A percentile compares a stretch with the other conserved stretches of the same genome.
phyloP scores from a whole-genome alignment of 2,888 invertebrate species.

The Aphidius colemani region DNA sequence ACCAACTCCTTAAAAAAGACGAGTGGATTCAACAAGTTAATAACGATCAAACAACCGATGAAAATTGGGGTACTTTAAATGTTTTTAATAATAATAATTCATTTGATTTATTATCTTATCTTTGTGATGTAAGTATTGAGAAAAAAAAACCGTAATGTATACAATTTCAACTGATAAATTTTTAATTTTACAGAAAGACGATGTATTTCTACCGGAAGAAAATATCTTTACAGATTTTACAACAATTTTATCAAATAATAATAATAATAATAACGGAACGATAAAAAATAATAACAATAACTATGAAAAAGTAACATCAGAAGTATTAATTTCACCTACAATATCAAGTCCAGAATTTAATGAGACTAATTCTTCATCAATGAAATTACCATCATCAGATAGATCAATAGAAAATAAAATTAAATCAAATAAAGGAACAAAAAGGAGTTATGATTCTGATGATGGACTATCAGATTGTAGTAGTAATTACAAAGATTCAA shows the following conservation, averaged over 20 bases:
- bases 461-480: conserved; percentile 56
- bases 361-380: not conserved
- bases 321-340: conserved; percentile 25
- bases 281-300: conserved; percentile 15
- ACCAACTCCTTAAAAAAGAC: conserved; percentile 35
- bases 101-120: conserved; percentile 57
- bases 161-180: conserved; percentile 4
- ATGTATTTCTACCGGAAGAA: conserved; percentile 43
- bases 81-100: conserved; percentile 42
- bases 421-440: conserved; percentile 27
- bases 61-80: conserved; percentile 44
- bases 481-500: conserved; percentile 66
- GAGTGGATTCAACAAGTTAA: conserved; percentile 34
- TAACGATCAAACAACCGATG: conserved; percentile 27
- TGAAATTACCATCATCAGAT: conserved; percentile 1
- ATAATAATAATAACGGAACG: conserved; percentile 23
- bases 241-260: conserved; percentile 21
- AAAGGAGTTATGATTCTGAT: conserved; percentile 41
- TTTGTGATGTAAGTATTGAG: conserved; percentile 52
- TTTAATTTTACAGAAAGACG: conserved; percentile 42
- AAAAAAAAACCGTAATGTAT: no score
- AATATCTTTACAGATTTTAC: conserved; percentile 43
- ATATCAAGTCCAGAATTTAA: conserved; percentile 12
- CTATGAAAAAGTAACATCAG: conserved; percentile 6
- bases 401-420: not conserved